These are phyloP conservation scores for Eurystomus gularis DNA, from an alignment of 2,113 vertebrate species.

Conservation along the genomic window DNA sequence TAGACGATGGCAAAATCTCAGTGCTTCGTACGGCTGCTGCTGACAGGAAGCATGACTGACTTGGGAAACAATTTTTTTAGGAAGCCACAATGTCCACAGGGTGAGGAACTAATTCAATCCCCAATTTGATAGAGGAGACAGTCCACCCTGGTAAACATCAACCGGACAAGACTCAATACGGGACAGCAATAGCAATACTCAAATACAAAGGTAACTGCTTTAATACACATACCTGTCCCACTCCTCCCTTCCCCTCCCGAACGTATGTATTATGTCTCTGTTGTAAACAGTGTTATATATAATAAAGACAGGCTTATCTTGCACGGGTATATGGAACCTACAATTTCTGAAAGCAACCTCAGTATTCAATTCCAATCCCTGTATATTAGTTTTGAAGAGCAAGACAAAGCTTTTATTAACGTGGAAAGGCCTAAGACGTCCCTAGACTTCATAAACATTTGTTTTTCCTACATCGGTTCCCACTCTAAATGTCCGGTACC, in stretches of 20 bases:
- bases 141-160: neutral
- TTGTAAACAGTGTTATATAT: too few species aligned
- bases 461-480: neutral
- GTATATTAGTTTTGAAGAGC: neutral
- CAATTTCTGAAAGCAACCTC: neutral
- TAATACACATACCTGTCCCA: neutral
- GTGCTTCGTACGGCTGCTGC: neutral
- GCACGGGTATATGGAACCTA: neutral
- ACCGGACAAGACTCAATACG: neutral
- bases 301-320: neutral
- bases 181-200: neutral
- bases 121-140: neutral
- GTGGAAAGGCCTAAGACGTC: accelerated
- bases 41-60: neutral
- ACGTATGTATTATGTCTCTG: accelerated
- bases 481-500: neutral
- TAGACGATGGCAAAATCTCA: neutral
- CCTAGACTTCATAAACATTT: neutral
- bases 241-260: neutral
- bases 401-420: neutral
- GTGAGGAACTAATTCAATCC: neutral
- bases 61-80: neutral
- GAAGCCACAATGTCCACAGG: neutral
- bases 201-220: neutral
- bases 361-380: neutral